Conservation (phyloP, 2,888 invertebrate genomes). For the Phanerotoma sp. region DNA sequence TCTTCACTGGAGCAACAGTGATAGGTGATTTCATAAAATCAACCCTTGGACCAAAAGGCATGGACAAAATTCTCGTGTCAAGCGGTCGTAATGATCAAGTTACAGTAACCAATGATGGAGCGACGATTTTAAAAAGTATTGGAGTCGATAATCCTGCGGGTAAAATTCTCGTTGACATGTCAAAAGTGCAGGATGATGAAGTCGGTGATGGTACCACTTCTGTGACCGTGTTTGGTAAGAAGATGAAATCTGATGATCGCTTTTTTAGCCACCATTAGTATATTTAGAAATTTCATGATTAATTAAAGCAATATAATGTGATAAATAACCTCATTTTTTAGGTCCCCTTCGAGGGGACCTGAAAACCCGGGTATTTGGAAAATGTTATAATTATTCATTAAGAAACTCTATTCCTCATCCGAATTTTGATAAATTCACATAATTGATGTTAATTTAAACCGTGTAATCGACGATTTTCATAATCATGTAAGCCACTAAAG, state of each 20-base stretch:
- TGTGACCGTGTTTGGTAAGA: conserved; percentile 84
- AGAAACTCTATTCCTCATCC: too few relatives aligned
- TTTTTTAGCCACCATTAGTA: too few relatives aligned
- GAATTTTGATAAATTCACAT: too few relatives aligned
- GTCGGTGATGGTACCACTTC: conserved; percentile 99
- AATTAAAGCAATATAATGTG: too few relatives aligned
- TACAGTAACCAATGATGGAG: conserved; percentile 98
- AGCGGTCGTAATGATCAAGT: conserved; percentile 82
- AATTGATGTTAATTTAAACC: too few relatives aligned
- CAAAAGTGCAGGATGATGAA: conserved; percentile 98
- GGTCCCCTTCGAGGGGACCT: too few relatives aligned
- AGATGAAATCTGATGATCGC: conserved; percentile 13
- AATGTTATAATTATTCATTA: too few relatives aligned
- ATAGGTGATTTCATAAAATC: conserved; percentile 98
- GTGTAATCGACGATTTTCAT: too few relatives aligned
- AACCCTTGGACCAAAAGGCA: conserved; percentile 98
- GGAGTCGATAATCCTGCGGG: conserved; percentile 99
- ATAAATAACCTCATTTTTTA: too few relatives aligned
- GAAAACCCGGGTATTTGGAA: too few relatives aligned
- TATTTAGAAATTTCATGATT: background rate
- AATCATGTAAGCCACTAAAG: too few relatives aligned
- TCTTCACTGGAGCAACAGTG: conserved; percentile 98
- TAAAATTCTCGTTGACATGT: conserved; percentile 98
- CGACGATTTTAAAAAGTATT: conserved; percentile 93
- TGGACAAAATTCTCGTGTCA: conserved; percentile 89